Evolutionary conservation across 1,140 invertebrate genomes (phyloP).

Genomic region (Hylaeus volcanicus): DNA sequence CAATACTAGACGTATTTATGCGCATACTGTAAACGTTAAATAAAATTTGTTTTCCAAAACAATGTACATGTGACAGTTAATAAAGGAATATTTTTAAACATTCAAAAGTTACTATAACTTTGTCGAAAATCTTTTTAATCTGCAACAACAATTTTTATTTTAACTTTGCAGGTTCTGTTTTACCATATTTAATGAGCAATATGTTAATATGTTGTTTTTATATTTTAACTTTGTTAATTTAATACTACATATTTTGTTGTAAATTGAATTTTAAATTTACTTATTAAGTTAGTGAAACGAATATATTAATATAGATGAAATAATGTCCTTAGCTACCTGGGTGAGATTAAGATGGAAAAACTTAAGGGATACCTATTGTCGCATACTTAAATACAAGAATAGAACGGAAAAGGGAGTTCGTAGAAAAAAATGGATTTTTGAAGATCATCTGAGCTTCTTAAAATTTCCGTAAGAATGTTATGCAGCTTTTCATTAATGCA

Average conservation of each 20-base stretch:
- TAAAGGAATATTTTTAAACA: too few relatives aligned
- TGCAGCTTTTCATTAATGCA: background rate
- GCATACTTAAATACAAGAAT: conserved; percentile 74
- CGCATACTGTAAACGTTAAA: background rate
- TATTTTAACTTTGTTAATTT: background rate
- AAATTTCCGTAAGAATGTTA: conserved; percentile 74
- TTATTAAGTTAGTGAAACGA: conserved; percentile 4
- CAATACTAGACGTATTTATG: background rate
- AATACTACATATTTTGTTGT: background rate
- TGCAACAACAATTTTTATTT: background rate
- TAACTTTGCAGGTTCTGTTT: background rate
- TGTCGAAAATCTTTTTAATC: too few relatives aligned
- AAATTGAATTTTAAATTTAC: background rate
- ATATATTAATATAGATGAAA: background rate
- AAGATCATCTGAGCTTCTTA: conserved; percentile 75
- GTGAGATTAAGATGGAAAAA: conserved; percentile 78
- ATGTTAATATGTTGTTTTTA: background rate
- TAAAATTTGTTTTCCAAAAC: background rate
- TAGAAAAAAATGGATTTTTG: conserved; percentile 79
- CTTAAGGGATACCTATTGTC: conserved; percentile 75
- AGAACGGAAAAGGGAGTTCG: conserved; percentile 72
- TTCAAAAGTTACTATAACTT: too few relatives aligned
- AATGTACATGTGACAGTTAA: too few relatives aligned
- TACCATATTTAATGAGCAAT: conserved; percentile 1
- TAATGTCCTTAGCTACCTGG: conserved; percentile 66